phyloP scores from a whole-genome alignment of 2,113 vertebrate genomes.

The Dicrurus megarhynchus region DNA sequence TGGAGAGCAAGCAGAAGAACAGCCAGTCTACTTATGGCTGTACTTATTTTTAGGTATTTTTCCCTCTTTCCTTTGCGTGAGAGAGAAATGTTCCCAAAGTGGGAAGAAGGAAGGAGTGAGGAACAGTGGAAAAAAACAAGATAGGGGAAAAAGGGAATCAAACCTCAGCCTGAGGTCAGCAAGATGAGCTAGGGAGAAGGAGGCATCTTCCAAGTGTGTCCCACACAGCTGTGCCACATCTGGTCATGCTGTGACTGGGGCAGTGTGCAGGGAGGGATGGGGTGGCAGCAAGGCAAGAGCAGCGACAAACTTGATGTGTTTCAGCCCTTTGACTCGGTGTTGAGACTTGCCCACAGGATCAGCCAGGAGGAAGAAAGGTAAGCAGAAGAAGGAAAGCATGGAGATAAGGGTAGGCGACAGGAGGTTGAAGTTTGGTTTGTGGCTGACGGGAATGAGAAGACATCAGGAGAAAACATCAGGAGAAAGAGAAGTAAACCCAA shows the following conservation, averaged over 20 bases:
- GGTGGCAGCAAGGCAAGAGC: not conserved
- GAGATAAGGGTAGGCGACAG: not conserved
- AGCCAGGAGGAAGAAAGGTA: not conserved
- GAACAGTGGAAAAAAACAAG: not conserved
- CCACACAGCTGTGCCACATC: not conserved
- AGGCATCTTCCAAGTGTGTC: not conserved
- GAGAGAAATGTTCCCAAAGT: not conserved
- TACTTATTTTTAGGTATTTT: not conserved
- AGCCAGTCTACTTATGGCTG: not conserved
- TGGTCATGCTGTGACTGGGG: not conserved
- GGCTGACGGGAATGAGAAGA: not conserved
- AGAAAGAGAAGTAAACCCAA: not conserved
- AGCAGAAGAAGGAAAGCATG: not conserved
- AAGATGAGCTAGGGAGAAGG: not conserved
- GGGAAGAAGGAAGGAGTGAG: not conserved
- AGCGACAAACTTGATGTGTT: not conserved
- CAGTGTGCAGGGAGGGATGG: not conserved
- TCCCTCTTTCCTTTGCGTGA: not conserved
- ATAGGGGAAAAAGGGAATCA: not conserved
- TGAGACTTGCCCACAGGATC: not conserved
- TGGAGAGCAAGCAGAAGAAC: not conserved
- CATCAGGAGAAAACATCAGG: not conserved
- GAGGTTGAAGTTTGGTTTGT: not conserved
- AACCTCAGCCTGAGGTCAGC: not conserved
- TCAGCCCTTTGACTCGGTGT: rapidly evolving